Percentiles rank a stretch among this genome's conserved stretches.
Evolutionary conservation across 2,888 invertebrate species (phyloP).

Genomic region (Acholoe squamosa): DNA sequence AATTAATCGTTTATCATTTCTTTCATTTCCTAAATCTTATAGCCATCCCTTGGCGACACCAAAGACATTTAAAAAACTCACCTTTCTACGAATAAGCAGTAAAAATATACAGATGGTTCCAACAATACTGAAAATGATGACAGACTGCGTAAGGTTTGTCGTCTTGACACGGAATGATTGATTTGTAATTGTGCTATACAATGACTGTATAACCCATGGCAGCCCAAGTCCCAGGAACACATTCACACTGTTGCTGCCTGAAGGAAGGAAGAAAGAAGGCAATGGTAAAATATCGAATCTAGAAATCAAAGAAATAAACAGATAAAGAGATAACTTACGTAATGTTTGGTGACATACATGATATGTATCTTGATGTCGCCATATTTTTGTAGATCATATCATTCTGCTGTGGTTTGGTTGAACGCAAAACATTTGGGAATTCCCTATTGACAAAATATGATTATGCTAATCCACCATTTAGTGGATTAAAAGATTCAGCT

Average conservation of each 20-base stretch:
- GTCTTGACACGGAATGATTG: constrained; percentile 74
- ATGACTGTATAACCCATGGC: constrained; percentile 80
- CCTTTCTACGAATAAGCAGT: constrained; percentile 78
- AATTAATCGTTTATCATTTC: background rate
- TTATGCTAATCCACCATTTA: no score
- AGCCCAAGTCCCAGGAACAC: constrained; percentile 82
- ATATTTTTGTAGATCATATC: no score
- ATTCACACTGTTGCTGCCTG: constrained; percentile 82
- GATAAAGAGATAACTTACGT: no score
- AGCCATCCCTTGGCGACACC: background rate
- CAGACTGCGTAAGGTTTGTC: constrained; percentile 77
- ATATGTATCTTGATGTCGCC: no score
- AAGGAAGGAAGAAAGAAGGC: constrained; percentile 52
- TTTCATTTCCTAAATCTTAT: background rate
- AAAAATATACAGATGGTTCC: constrained; percentile 76
- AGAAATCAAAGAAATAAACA: no score
- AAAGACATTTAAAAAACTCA: constrained; percentile 68
- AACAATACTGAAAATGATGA: constrained; percentile 77
- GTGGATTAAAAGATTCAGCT: no score
- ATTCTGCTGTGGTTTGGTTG: no score
- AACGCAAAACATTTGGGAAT: no score
- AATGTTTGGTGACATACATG: no score
- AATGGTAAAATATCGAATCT: background rate
- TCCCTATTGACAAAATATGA: no score
- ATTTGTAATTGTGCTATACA: constrained; percentile 75